Base-by-base conservation (phyloP, 2,797 vertebrate species). In the Pseudomugil gertrudae region DNA sequence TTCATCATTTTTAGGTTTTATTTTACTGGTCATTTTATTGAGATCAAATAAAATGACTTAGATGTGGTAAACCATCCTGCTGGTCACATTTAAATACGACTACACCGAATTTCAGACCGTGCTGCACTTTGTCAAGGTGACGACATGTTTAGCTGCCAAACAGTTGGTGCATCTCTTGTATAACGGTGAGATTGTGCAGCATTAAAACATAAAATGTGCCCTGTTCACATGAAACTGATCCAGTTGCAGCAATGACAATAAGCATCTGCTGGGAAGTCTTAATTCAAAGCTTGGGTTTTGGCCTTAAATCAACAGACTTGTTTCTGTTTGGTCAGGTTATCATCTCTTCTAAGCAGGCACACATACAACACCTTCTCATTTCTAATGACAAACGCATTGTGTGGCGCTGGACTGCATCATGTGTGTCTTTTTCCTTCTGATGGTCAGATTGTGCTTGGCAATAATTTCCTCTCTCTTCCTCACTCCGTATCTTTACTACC, bases 401-500 rank as follows among this genome's bases (percentile, higher is more conserved):
- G 21, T 21, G 23, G 45, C 38, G 52, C 38, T 53, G 36, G n/a
- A 15, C 9, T 62, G 32, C 27, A 53, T 51, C 30, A 54, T 26
- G n/a, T 24, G 14, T 61, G 17, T n/a, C 8, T 7, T 7, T 43
- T 7, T 43, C 9, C 3, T 5, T 62, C 30, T 65, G 8, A 2
- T 23, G 35, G 53, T 68, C 26, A 21, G 23, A 1, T 52, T 56
- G 21, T 48, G 23, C 27, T 55, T 26, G 60, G 5, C 23, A 61
- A 43, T 67, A 47, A 58, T 29, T 61, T 55, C 40, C n/a, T 57
- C 36, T 57, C 40, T 36, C 26, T 72, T 10, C 2, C 65, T 57
- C 54, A 47, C 54, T 71, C 54, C 15, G 2, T 57, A 54, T 78
- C 68, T 38, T 65, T 24, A 38, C 38, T 45, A 57, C 76, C 52